These are phyloP conservation scores for Sebastes ruberrimus DNA, from an alignment of 2,797 vertebrate genomes.

Conservation along the genomic window DNA sequence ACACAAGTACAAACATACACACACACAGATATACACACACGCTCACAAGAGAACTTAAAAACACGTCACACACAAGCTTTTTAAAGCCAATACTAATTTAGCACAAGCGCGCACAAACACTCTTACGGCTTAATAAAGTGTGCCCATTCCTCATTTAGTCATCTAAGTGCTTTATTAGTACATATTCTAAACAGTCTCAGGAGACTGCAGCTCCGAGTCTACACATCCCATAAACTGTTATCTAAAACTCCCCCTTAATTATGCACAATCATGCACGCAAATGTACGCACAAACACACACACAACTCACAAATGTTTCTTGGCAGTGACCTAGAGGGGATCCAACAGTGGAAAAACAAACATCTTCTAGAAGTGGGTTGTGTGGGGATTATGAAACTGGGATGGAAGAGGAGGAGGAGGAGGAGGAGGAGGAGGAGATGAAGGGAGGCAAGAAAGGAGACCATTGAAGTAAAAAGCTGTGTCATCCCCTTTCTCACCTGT, in stretches of 20 bases:
- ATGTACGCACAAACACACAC: not conserved
- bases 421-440: not conserved
- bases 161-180: constrained; percentile 65
- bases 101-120: constrained; percentile 34
- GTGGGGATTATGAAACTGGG: constrained; percentile 21
- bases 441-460: not conserved
- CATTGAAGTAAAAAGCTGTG: not conserved
- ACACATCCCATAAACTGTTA: constrained; percentile 47
- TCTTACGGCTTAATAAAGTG: constrained; percentile 39
- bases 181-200: constrained; percentile 58
- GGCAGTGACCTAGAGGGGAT: constrained; percentile 25
- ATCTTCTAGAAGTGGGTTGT: constrained; percentile 19
- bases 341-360: constrained; percentile 35
- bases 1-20: constrained; percentile 40
- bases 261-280: constrained; percentile 22
- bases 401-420: not conserved
- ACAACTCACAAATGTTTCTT: constrained; percentile 30
- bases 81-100: constrained; percentile 59
- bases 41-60: constrained; percentile 29
- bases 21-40: constrained; percentile 16
- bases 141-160: constrained; percentile 57
- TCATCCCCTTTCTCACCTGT: constrained; percentile 3
- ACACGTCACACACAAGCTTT: constrained; percentile 43
- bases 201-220: constrained; percentile 45
- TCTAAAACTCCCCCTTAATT: constrained; percentile 48